Percentiles rank a stretch among this genome's conserved stretches.
Conservation (phyloP, 2,888 invertebrate genomes). For the Agrotis segetum region DNA sequence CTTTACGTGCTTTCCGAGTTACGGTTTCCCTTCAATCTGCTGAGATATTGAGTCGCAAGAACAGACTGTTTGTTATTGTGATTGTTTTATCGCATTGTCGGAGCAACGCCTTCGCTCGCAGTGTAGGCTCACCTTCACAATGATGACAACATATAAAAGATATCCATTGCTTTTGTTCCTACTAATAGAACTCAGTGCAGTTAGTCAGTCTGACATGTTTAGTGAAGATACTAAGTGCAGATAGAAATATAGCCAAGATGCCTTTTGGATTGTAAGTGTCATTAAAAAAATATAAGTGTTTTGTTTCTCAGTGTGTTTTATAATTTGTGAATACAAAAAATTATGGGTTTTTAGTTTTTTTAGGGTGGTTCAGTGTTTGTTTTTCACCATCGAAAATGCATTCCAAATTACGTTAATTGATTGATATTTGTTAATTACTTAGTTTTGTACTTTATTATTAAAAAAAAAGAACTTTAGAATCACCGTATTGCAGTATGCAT, state of each 20-base stretch:
- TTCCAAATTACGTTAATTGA: constrained; percentile 7
- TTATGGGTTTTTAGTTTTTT: too few relatives aligned
- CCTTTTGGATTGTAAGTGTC: constrained; percentile 80
- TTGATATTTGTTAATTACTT: neutral
- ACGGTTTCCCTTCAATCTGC: too few relatives aligned
- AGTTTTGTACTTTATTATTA: neutral
- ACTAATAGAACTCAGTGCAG: constrained; percentile 45
- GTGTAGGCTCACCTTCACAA: constrained; percentile 33
- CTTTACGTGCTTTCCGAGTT: too few relatives aligned
- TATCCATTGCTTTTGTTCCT: constrained; percentile 56
- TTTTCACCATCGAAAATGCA: too few relatives aligned
- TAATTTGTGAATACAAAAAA: neutral
- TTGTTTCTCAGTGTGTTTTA: neutral
- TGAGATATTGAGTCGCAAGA: too few relatives aligned
- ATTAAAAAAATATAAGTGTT: neutral
- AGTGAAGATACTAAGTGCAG: constrained; percentile 23
- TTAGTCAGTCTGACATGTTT: constrained; percentile 48
- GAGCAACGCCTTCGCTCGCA: constrained; percentile 14
- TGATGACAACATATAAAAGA: constrained; percentile 65
- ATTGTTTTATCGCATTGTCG: neutral
- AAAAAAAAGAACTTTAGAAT: neutral
- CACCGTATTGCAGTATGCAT: too few relatives aligned
- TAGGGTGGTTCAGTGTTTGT: too few relatives aligned
- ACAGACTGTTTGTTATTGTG: neutral
- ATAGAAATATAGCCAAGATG: constrained; percentile 67